Conservation (phyloP, 2,113 vertebrate species). For the Nothocercus nigrocapillus region DNA sequence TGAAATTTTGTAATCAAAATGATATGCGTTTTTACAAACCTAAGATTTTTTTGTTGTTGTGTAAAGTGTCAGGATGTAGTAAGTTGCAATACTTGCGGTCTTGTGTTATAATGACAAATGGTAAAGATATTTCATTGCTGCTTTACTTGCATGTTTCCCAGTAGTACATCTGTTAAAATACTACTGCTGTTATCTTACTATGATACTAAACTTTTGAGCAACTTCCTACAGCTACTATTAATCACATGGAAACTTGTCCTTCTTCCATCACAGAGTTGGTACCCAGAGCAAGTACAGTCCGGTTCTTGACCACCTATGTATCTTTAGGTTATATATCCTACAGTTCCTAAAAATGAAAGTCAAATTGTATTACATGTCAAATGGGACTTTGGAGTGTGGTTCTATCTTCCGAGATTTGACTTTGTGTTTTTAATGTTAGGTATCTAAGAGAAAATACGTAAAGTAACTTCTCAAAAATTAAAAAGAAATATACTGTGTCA, state of each 20-base stretch:
- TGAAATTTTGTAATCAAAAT: not conserved
- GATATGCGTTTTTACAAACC: not conserved
- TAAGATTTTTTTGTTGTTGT: not conserved
- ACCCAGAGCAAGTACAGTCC: not conserved
- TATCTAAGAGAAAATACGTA: not conserved
- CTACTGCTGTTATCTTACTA: not conserved
- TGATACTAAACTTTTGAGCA: not conserved
- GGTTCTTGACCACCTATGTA: not conserved
- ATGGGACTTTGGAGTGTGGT: not conserved
- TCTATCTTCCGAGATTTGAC: not conserved
- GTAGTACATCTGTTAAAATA: not conserved
- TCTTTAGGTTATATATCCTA: not conserved
- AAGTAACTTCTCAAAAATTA: not conserved
- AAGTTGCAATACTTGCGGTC: not conserved
- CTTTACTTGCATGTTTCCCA: not conserved
- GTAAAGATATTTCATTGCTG: not conserved
- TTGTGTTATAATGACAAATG: not conserved
- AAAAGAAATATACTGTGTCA: not conserved
- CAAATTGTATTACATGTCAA: not conserved
- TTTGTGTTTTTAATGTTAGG: not conserved
- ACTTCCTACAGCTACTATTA: not conserved
- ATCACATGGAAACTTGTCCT: not conserved
- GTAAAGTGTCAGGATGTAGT: not conserved
- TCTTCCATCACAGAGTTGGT: not conserved
- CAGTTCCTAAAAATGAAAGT: not conserved